phyloP scores from a whole-genome alignment of 2,113 vertebrate species.

The Amphiprion percula region DNA sequence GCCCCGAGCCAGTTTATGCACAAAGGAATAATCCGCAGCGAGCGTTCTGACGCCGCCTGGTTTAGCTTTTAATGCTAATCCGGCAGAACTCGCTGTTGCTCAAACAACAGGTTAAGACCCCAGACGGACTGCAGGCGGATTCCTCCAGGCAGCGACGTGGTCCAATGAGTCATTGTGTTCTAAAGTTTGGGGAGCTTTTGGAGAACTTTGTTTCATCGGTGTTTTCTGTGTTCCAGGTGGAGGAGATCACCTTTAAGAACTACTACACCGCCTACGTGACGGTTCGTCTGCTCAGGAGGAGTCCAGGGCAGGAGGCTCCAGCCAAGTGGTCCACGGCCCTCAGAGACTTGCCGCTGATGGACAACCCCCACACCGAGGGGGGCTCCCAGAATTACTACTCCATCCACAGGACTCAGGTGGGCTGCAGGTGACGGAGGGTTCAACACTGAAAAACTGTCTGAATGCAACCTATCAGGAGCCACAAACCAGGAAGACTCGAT shows the following conservation, averaged over 20 bases:
- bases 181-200: too few species aligned
- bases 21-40: conserved; percentile 23
- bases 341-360: conserved; percentile 89
- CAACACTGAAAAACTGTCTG: too few species aligned
- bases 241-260: conserved; percentile 93
- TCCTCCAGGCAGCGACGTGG: background rate
- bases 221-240: conserved; percentile 78
- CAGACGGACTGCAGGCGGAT: background rate
- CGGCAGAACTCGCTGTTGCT: conserved; percentile 23
- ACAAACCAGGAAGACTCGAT: too few species aligned
- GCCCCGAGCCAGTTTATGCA: conserved; percentile 23
- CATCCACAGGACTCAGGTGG: conserved; percentile 87
- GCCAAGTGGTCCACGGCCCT: conserved; percentile 90
- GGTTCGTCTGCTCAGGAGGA: conserved; percentile 86
- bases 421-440: background rate
- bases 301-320: conserved; percentile 54
- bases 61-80: conserved; percentile 26
- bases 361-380: conserved; percentile 91
- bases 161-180: background rate
- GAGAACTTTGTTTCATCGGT: too few species aligned
- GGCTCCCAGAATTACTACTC: conserved; percentile 93
- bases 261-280: conserved; percentile 93
- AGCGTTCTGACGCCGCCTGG: background rate
- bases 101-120: background rate
- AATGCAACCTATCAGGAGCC: too few species aligned